Base-by-base conservation (phyloP, 2,888 invertebrate genomes). In the Drosophila mercatorum region DNA sequence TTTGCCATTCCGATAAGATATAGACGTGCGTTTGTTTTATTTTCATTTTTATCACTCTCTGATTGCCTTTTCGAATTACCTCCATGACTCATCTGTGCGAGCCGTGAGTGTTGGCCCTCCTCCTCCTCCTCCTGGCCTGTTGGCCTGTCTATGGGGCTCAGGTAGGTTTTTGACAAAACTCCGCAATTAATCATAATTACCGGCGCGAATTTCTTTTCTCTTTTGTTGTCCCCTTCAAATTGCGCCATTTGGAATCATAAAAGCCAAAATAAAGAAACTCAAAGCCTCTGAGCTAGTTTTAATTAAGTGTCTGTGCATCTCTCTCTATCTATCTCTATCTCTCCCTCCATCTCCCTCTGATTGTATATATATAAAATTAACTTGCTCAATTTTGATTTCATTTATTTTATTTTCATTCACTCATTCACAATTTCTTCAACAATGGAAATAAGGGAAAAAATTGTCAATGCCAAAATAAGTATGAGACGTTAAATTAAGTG, bases 391-490 rank as follows among this genome's bases (percentile, higher is more conserved):
- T 72, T 72, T 65, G 7, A 40, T 60, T 63, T 58, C 57, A 65
- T 69, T 69, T 44, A 36, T 11, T 36, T 75, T 83, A 46, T 83
- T 34, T 22, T 22, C 22, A 22, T 22, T 34, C 5, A 17, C 31
- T 51, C 49, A 51, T 51, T 52, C 72, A 81, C 70, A 80, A 87
- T 87, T 84, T 82, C 68, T 57, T 72, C 55, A 80, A 84, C 88
- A 87, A 84, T 77, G 62, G 62, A 8, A 47, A 49, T 22, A 40
- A 22, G 17, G 46, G 5, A 52, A 72, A 79, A 75, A 82, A 79
- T 68, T 82, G 87, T 86, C 85, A 86, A 86, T 86, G 88, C 82
- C 85, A 83, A 81, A 80, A 67, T 67, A 71, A 77, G 62, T 62
- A 72, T 67, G 44, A 75, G 72, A 75, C 62, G 57, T 72, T 40